Base-by-base conservation (phyloP, 2,113 vertebrate species). In the Sorex fumeus region DNA sequence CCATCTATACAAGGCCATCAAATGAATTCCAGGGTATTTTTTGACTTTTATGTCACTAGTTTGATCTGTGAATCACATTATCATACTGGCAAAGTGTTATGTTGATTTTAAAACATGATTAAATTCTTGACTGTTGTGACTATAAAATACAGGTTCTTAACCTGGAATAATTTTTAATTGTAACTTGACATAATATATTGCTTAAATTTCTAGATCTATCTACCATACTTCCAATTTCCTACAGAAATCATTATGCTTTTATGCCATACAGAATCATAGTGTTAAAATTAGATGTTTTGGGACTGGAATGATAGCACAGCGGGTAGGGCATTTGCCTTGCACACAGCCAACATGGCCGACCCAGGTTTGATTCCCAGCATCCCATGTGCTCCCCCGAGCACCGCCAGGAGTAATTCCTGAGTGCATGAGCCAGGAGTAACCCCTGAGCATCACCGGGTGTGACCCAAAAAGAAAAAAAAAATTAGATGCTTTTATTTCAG, bases 1-100 rank as follows among this genome's bases (percentile, higher is more conserved):
- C 43, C 2, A 5, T 12, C 2, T 23, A 36, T 0, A 19, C 21
- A 6, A 28, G 45, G 15, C 0, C 8, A 34, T 74, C 16, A 43
- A 78, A 67, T 27, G 76, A 85, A 67, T 69, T 85, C 9, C 60
- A 12, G 62, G 16, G 57, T 6, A 18, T 40, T 81, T 72, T 19
- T 45, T 5, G 47, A 21, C 3, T 62, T 90, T 84, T n/a, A 21
- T 36, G 45, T 64, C 6, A 34, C 4, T 77, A 30, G 57, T 50
- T 30, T 81, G n/a, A 75, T 21, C 40, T 86, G 9, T 57, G 23
- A 86, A 88, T 69, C 71, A 64, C 75, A 69, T 40, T 1, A 32
- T 27, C 8, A 82, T 32, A 76, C 10, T 80, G 28, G 30, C 4
- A 62, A 70, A 90, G 47, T 43, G 72, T 8, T 60, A 16, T 45